Evolutionary conservation across 2,888 invertebrate genomes (phyloP).

Genomic region (Chydorus sphaericus): DNA sequence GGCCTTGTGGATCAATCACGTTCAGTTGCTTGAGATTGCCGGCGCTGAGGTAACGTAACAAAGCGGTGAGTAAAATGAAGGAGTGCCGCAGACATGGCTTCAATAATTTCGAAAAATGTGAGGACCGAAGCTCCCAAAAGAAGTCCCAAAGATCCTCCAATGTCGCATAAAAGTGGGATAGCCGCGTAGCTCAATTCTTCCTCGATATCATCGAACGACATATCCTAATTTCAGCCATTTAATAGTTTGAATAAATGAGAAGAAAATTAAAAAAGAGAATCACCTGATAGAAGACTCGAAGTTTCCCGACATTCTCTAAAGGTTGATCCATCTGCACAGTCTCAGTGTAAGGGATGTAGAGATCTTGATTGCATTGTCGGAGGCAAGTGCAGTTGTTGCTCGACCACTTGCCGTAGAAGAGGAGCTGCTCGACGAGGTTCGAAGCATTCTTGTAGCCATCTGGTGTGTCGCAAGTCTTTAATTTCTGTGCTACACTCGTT

Average conservation of each 20-base stretch:
- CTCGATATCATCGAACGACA: conserved; percentile 16
- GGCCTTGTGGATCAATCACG: too few relatives aligned
- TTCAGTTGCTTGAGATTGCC: too few relatives aligned
- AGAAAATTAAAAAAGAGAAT: too few relatives aligned
- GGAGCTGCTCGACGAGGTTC: conserved; percentile 15
- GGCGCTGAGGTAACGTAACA: too few relatives aligned
- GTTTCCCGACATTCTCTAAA: conserved; percentile 3
- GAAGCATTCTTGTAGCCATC: conserved; percentile 16
- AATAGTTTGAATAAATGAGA: too few relatives aligned
- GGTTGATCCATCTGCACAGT: conserved; percentile 15
- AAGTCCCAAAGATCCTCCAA: conserved; percentile 16
- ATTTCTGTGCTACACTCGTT: neutral
- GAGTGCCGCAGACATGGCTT: conserved; percentile 14
- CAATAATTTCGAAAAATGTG: conserved; percentile 16
- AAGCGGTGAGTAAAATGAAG: conserved; percentile 2
- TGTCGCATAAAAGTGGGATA: conserved; percentile 16
- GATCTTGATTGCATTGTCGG: conserved; percentile 19
- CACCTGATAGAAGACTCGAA: conserved; percentile 15
- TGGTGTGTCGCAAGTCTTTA: conserved; percentile 16
- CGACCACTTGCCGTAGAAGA: conserved; percentile 19
- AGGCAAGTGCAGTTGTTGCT: conserved; percentile 18
- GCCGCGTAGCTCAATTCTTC: conserved; percentile 13
- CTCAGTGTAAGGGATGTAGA: conserved; percentile 19
- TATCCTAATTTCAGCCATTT: conserved; percentile 9
- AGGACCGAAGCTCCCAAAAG: conserved; percentile 16